Percentiles rank a stretch among this genome's conserved stretches.
Conservation (phyloP, 1,140 invertebrate species). For the Lepidurus arcticus region DNA sequence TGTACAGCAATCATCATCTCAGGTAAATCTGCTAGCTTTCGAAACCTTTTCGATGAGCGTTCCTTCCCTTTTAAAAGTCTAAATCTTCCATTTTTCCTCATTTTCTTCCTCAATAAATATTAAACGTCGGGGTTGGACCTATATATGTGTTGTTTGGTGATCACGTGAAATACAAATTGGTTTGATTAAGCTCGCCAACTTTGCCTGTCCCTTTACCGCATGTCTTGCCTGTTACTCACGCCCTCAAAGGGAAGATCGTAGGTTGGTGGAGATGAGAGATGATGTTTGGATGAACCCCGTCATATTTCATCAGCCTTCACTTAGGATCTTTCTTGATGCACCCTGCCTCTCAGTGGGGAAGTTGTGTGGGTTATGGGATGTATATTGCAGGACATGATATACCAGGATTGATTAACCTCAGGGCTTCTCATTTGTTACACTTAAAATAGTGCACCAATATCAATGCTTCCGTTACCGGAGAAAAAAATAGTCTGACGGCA, state of each 20-base stretch:
- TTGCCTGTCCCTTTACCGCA: no score
- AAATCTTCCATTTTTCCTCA: no score
- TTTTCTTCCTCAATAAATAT: no score
- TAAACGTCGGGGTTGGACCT: no score
- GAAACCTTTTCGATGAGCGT: no score
- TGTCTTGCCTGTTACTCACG: not conserved
- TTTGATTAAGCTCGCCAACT: no score
- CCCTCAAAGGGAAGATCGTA: not conserved
- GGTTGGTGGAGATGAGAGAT: not conserved
- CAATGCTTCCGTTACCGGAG: not conserved
- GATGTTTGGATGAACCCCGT: not conserved
- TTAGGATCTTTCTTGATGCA: not conserved
- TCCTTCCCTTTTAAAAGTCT: no score
- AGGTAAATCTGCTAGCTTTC: no score
- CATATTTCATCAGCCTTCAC: conserved; percentile 1
- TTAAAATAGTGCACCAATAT: not conserved
- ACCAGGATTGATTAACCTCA: not conserved
- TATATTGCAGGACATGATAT: not conserved
- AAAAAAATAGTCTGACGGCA: not conserved
- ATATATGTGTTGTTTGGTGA: no score
- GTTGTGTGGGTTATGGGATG: not conserved
- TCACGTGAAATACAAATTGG: no score
- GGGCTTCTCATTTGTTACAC: not conserved
- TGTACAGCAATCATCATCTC: not conserved
- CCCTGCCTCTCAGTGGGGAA: not conserved